Conservation (phyloP, 2,113 vertebrate species). For the Tragelaphus strepsiceros region DNA sequence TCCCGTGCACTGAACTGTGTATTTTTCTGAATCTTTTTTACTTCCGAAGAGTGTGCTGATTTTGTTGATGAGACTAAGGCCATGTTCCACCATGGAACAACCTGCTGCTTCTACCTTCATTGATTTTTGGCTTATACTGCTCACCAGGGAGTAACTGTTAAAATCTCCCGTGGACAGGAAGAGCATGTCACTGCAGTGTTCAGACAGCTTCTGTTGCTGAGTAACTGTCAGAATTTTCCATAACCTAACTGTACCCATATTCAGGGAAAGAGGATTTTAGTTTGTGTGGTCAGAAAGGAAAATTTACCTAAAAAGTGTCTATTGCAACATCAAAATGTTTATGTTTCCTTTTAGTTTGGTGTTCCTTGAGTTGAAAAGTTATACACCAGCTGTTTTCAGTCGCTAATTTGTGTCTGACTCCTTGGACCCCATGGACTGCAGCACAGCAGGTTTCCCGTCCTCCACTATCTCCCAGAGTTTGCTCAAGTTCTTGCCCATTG, state of each 20-base stretch:
- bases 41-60: background rate
- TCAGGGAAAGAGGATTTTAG: background rate
- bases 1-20: background rate
- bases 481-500: background rate
- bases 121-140: conserved; percentile 26
- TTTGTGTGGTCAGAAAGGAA: background rate
- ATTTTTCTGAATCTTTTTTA: background rate
- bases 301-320: background rate
- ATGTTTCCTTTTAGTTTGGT: background rate
- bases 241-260: background rate
- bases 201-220: background rate
- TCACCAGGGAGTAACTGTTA: background rate
- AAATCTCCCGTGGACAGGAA: background rate
- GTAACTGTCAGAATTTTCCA: background rate
- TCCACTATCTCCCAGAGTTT: background rate
- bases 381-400: background rate
- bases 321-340: background rate
- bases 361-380: background rate
- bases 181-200: background rate
- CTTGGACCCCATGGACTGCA: background rate
- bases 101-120: background rate
- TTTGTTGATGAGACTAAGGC: background rate
- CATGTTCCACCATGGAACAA: background rate
- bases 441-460: fast-evolving
- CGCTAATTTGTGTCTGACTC: background rate